phyloP scores from a whole-genome alignment of 2,797 vertebrate genomes.

The Poecilia picta region DNA sequence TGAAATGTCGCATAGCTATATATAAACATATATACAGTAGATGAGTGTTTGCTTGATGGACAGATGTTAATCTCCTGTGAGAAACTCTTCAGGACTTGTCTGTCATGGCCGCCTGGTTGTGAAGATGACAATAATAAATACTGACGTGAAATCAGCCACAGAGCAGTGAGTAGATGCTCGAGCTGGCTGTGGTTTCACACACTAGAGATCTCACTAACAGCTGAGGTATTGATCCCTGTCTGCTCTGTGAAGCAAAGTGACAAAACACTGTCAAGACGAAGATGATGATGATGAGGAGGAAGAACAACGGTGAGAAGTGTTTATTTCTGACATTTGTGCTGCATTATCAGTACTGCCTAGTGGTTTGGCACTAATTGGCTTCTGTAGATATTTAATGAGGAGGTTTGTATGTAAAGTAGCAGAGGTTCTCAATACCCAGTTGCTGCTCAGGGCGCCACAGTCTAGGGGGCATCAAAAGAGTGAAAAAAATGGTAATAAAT shows the following conservation, averaged over 20 bases:
- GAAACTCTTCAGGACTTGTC: slow-evolving; percentile 4
- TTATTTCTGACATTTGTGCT: slow-evolving; percentile 13
- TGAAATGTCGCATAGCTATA: too few relatives aligned
- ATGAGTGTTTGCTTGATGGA: not conserved
- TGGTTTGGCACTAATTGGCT: not conserved
- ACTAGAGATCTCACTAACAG: slow-evolving; percentile 46
- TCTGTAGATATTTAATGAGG: not conserved
- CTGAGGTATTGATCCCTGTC: slow-evolving; percentile 50
- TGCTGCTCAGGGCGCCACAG: not conserved
- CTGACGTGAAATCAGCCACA: slow-evolving; percentile 46
- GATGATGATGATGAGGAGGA: slow-evolving; percentile 34
- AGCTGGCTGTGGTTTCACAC: slow-evolving; percentile 72
- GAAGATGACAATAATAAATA: slow-evolving; percentile 49
- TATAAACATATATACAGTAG: not conserved
- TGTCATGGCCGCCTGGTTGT: slow-evolving; percentile 22
- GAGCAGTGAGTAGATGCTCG: slow-evolving; percentile 39
- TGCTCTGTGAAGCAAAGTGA: slow-evolving; percentile 54
- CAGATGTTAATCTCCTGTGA: slow-evolving; percentile 5
- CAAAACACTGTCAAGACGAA: slow-evolving; percentile 59
- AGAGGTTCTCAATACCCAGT: not conserved
- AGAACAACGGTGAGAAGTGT: slow-evolving; percentile 1
- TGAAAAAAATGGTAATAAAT: not conserved
- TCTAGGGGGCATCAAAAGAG: not conserved
- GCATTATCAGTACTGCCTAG: slow-evolving; percentile 6
- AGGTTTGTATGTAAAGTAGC: not conserved